Base-by-base conservation (phyloP, 92 coral and sea anemone species). In the Scolanthus callimorphus region DNA sequence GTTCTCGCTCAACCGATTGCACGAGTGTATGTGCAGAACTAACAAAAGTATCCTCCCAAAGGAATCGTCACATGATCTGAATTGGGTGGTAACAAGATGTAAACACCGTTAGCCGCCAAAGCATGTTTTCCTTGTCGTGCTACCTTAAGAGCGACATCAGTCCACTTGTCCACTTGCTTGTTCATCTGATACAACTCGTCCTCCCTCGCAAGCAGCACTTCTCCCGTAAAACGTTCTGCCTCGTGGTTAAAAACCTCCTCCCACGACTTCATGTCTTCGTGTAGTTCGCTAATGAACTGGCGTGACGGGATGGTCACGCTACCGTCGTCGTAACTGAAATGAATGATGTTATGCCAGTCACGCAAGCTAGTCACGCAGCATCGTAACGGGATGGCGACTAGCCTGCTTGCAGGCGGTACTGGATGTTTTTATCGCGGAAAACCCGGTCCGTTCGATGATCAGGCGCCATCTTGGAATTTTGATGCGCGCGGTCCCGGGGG, bases 81-180 rank as follows among this genome's bases (percentile, higher is more conserved):
- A n/a, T n/a, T n/a, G n/a, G n/a, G n/a, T n/a, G n/a, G n/a, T n/a
- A n/a, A n/a, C n/a, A n/a, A n/a, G n/a, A n/a, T n/a, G n/a, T n/a
- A n/a, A n/a, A n/a, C n/a, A n/a, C n/a, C n/a, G n/a, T n/a, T n/a
- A n/a, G n/a, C n/a, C n/a, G n/a, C n/a, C n/a, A n/a, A n/a, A n/a
- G n/a, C n/a, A n/a, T n/a, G n/a, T n/a, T n/a, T n/a, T n/a, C n/a
- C n/a, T n/a, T n/a, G n/a, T 11, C 52, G 11, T 9, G 11, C 6
- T 9, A 85, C 96, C 96, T 81, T 94, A 50, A 84, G 71, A 3
- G 99, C 94, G 31, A 89, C 99, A 51, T 94, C 96, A 12, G 95
- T 94, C 99, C 99, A 94, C 11, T 66, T 82, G 63, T 94, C 99
- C 55, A 94, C 95, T 52, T 76, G 83, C 24, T 79, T 80, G 86